phyloP scores from a whole-genome alignment of 2,888 invertebrate genomes.

The Teleogryllus oceanicus region DNA sequence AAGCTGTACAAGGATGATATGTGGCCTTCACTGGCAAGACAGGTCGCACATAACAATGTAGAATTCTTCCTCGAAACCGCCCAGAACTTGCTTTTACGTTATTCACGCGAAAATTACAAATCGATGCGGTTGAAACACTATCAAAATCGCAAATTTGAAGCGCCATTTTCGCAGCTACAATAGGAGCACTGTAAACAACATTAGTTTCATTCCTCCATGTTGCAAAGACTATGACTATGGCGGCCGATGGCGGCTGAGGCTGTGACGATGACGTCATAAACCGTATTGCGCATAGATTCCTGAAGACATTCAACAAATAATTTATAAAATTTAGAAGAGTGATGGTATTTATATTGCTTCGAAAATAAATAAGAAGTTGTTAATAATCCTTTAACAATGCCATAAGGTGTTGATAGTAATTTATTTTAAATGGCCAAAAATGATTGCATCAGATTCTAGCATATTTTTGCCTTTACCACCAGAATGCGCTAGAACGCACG shows the following conservation, averaged over 20 bases:
- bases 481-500: neutral
- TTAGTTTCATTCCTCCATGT: neutral
- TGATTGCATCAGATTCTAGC: neutral
- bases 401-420: neutral
- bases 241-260: neutral
- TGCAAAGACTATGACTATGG: neutral
- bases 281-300: neutral
- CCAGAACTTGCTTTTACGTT: neutral
- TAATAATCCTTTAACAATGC: no score
- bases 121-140: neutral
- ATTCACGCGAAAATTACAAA: neutral
- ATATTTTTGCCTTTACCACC: neutral
- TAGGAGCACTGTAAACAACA: neutral
- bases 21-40: neutral
- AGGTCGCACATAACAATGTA: constrained; percentile 9
- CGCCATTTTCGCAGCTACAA: neutral
- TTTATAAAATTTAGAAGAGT: no score
- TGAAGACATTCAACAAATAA: neutral
- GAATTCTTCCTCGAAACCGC: neutral
- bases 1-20: neutral
- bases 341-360: no score
- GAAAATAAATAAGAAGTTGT: no score
- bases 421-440: neutral
- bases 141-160: neutral
- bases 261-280: neutral